These are phyloP conservation scores for Spilarctia lutea DNA, from an alignment of 2,888 invertebrate genomes.

Conservation along the genomic window DNA sequence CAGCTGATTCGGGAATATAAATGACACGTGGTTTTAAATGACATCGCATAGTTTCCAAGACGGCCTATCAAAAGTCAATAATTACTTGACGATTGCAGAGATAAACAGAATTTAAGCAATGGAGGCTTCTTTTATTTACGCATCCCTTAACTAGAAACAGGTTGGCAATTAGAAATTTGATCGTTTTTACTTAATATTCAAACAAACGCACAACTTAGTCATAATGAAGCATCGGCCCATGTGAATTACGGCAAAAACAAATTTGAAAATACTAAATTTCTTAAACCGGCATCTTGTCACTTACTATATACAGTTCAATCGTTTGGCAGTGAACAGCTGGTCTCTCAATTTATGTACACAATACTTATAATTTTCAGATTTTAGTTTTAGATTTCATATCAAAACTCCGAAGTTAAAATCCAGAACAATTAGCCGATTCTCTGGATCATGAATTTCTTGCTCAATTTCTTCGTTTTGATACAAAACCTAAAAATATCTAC, in stretches of 20 bases:
- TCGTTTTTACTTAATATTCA: not conserved
- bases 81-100: not conserved
- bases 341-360: slow-evolving; percentile 53
- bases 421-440: not conserved
- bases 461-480: slow-evolving; percentile 7
- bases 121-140: not conserved
- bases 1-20: not conserved
- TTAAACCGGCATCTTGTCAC: slow-evolving; percentile 27
- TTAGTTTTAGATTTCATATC: not conserved
- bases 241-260: slow-evolving; percentile 12
- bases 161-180: not conserved
- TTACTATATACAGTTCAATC: slow-evolving; percentile 63
- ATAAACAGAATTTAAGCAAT: not conserved
- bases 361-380: not conserved
- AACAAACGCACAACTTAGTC: not conserved
- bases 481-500: slow-evolving; percentile 46
- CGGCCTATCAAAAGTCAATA: not conserved
- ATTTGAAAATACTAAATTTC: slow-evolving; percentile 13
- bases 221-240: slow-evolving; percentile 13
- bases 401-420: slow-evolving; percentile 5
- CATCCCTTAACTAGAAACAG: not conserved
- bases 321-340: slow-evolving; percentile 82
- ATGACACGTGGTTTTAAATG: not conserved
- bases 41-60: not conserved
- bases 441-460: not conserved